These are phyloP conservation scores for Nematostella vectensis DNA, from an alignment of 92 coral and sea anemone genomes.

Conservation along the genomic window DNA sequence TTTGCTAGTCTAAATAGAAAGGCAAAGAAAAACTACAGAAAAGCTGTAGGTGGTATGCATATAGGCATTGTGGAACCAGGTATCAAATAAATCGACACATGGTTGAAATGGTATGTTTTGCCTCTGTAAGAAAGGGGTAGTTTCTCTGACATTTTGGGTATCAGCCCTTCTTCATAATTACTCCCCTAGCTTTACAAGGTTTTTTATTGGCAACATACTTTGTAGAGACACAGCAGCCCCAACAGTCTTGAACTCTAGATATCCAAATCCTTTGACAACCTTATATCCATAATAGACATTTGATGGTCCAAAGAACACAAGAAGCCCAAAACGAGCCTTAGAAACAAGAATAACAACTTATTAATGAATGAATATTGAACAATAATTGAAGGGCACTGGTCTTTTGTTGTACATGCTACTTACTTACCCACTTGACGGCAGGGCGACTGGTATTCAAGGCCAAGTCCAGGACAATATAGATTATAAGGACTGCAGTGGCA, in stretches of 20 bases:
- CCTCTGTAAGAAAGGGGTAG: too few relatives aligned
- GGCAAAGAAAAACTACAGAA: too few relatives aligned
- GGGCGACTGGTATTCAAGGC: constrained; percentile 4
- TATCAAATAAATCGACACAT: too few relatives aligned
- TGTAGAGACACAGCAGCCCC: constrained; percentile 79
- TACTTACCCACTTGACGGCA: constrained; percentile 38
- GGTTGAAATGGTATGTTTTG: too few relatives aligned
- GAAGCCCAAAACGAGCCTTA: constrained; percentile 63
- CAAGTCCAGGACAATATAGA: constrained; percentile 53
- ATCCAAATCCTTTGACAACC: constrained; percentile 87
- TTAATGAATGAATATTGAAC: background rate
- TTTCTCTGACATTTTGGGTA: too few relatives aligned
- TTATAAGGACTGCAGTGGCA: constrained; percentile 50
- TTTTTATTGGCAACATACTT: constrained; percentile 56
- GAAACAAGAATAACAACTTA: background rate
- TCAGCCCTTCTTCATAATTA: too few relatives aligned
- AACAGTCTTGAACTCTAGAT: constrained; percentile 71
- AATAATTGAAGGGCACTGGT: background rate
- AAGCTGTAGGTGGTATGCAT: too few relatives aligned
- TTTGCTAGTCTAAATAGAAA: too few relatives aligned
- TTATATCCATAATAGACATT: constrained; percentile 60
- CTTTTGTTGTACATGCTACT: background rate
- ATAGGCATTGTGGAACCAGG: too few relatives aligned
- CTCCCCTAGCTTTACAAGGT: too few relatives aligned
- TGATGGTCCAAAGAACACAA: constrained; percentile 50